Percentiles rank a stretch among this genome's conserved stretches.
Conservation (phyloP, 2,888 invertebrate genomes). For the Eurois occulta region DNA sequence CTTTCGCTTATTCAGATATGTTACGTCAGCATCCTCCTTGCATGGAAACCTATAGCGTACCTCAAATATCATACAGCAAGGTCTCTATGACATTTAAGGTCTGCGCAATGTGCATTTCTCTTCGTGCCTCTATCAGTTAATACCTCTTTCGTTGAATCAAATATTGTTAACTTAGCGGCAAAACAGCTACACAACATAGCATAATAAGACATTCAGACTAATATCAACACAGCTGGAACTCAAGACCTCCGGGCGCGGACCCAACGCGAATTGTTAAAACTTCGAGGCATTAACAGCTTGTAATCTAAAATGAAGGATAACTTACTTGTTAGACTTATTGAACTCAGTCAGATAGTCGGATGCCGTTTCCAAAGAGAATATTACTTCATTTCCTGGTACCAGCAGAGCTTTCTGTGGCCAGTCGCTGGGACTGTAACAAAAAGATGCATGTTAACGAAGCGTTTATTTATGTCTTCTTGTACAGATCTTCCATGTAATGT, state of each 20-base stretch:
- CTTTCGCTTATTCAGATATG: not conserved
- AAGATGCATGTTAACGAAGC: not conserved
- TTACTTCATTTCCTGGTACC: slow-evolving; percentile 97
- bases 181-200: not conserved
- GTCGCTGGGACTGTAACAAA: slow-evolving; percentile 87
- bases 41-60: not conserved
- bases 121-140: not conserved
- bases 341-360: slow-evolving; percentile 98
- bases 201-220: not conserved
- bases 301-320: not conserved
- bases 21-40: not conserved
- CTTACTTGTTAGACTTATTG: slow-evolving; percentile 88
- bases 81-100: not conserved
- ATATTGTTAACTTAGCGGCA: not conserved
- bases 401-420: slow-evolving; percentile 97
- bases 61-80: not conserved
- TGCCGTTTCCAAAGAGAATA: slow-evolving; percentile 98
- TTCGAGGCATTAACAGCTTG: not conserved
- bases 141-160: not conserved
- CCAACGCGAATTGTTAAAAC: not conserved
- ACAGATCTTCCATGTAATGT: not conserved
- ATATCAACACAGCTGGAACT: not conserved
- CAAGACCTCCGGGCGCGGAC: not conserved
- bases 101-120: not conserved
- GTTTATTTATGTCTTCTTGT: not conserved